Conservation (phyloP, 2,113 vertebrate genomes). For the Lagopus leucura region DNA sequence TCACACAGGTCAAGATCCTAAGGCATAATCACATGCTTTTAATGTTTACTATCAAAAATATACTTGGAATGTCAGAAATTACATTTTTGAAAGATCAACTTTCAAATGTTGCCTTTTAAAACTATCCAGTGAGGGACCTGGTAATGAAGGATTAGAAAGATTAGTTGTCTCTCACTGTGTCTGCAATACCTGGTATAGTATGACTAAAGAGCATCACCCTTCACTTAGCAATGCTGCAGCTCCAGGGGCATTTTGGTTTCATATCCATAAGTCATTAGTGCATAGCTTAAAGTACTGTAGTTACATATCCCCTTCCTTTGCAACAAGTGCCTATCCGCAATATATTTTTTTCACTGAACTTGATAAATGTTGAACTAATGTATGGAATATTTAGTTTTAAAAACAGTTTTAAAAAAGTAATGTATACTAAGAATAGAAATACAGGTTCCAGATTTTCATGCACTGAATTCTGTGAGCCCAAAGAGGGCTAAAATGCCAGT, state of each 20-base stretch:
- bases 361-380: neutral
- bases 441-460: neutral
- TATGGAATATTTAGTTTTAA: neutral
- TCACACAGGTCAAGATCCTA: neutral
- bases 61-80: conserved; percentile 43
- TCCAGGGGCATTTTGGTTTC: neutral
- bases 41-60: neutral
- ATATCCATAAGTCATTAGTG: neutral
- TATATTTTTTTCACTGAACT: neutral
- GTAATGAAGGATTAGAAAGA: neutral
- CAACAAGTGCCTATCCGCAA: neutral
- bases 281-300: neutral
- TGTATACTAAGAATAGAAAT: neutral
- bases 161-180: neutral
- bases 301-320: neutral
- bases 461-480: neutral
- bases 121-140: neutral
- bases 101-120: conserved; percentile 23
- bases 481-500: neutral
- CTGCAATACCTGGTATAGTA: neutral
- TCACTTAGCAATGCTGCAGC: neutral
- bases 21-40: neutral
- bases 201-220: neutral
- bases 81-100: neutral
- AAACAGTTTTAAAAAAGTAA: neutral